Evolutionary conservation across 2,797 vertebrate species (phyloP).

Genomic region (Spinus olivaceus): DNA sequence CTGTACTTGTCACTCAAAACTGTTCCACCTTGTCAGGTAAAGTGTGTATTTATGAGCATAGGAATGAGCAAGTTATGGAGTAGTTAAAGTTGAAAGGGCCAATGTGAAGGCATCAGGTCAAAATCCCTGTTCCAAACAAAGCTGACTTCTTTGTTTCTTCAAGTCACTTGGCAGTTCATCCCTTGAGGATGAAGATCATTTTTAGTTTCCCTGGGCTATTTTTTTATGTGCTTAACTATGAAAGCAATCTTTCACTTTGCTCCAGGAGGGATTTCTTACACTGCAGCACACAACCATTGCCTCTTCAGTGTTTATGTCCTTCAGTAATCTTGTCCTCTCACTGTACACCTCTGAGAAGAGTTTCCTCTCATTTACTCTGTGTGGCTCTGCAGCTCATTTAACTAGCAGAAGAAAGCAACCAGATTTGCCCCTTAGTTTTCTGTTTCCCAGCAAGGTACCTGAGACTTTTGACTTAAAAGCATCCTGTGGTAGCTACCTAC

Average conservation of each 20-base stretch:
- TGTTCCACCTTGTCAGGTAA: neutral
- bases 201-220: neutral
- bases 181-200: neutral
- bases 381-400: neutral
- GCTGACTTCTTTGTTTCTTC: neutral
- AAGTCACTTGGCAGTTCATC: neutral
- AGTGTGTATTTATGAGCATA: neutral
- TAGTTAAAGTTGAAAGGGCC: neutral
- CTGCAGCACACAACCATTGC: rapidly evolving
- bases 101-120: neutral
- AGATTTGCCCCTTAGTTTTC: neutral
- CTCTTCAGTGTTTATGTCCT: neutral
- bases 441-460: neutral
- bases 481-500: neutral
- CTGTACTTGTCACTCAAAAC: neutral
- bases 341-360: neutral
- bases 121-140: neutral
- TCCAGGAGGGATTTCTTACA: neutral
- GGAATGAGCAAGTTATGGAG: neutral
- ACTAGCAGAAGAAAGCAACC: neutral
- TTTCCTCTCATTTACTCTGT: neutral
- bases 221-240: neutral
- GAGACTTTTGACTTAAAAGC: neutral
- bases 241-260: neutral
- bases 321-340: neutral